phyloP scores from a whole-genome alignment of 2,888 invertebrate species.

The Thereva unica region DNA sequence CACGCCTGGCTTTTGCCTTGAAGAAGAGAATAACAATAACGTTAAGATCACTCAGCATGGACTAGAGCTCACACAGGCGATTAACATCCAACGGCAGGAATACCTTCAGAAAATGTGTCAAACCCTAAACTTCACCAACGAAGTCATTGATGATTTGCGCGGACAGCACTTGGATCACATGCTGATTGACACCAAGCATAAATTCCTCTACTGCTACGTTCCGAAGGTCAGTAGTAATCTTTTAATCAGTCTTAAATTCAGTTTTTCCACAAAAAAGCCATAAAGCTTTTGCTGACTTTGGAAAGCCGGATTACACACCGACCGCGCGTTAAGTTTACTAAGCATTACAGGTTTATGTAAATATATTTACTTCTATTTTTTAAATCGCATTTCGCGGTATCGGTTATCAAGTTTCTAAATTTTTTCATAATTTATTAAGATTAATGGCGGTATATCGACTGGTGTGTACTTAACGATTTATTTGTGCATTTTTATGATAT shows the following conservation, averaged over 20 bases:
- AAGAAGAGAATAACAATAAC: constrained; percentile 56
- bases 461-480: no score
- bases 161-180: constrained; percentile 74
- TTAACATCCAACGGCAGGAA: constrained; percentile 67
- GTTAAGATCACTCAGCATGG: constrained; percentile 60
- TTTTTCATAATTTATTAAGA: not conserved
- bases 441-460: no score
- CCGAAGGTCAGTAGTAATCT: constrained; percentile 70
- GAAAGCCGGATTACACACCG: not conserved
- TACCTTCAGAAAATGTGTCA: constrained; percentile 66
- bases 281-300: not conserved
- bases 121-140: constrained; percentile 56
- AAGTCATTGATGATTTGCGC: constrained; percentile 53
- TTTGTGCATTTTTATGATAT: no score
- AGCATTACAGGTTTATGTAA: constrained; percentile 41
- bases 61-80: constrained; percentile 65
- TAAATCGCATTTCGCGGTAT: not conserved
- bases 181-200: constrained; percentile 80
- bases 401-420: not conserved
- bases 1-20: constrained; percentile 46
- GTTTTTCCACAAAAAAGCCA: not conserved
- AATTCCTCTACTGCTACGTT: constrained; percentile 88
- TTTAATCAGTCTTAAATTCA: not conserved
- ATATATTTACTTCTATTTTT: constrained; percentile 47
- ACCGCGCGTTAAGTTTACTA: no score